phyloP scores from a whole-genome alignment of 2,888 invertebrate species.

The Hololepta plana region DNA sequence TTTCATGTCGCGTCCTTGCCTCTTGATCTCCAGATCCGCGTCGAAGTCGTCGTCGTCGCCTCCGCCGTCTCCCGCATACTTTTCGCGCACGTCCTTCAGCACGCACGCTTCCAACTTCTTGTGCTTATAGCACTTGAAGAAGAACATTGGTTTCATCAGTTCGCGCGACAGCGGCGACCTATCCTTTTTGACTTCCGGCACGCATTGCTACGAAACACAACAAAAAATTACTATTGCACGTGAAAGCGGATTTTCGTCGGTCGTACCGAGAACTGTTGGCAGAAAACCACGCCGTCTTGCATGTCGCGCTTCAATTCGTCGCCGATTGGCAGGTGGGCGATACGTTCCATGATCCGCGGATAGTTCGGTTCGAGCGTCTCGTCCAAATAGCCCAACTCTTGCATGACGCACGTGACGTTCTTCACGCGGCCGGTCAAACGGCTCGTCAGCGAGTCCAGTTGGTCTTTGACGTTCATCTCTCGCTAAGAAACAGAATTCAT shows the following conservation, averaged over 20 bases:
- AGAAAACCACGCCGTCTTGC: conserved; percentile 46
- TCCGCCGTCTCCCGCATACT: conserved; percentile 33
- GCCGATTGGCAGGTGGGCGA: conserved; percentile 39
- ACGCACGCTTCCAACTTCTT: conserved; percentile 54
- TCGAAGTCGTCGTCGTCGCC: conserved; percentile 40
- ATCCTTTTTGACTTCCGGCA: conserved; percentile 44
- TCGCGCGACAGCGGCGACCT: conserved; percentile 43
- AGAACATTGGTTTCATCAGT: conserved; percentile 48
- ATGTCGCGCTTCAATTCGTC: conserved; percentile 44
- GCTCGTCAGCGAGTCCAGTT: conserved; percentile 37
- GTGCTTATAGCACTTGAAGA: conserved; percentile 57
- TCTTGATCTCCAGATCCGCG: conserved; percentile 26
- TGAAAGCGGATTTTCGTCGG: neutral
- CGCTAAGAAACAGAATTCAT: conserved; percentile 27
- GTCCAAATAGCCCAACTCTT: conserved; percentile 49
- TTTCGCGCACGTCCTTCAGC: conserved; percentile 51
- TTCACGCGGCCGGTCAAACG: conserved; percentile 32
- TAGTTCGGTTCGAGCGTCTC: conserved; percentile 47
- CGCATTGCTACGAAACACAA: conserved; percentile 37
- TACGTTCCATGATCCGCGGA: conserved; percentile 40
- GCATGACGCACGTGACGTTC: conserved; percentile 54
- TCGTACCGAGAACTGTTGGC: conserved; percentile 49
- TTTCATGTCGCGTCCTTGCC: conserved; percentile 30
- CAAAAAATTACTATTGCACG: conserved; percentile 1
- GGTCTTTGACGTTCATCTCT: conserved; percentile 40